Base-by-base conservation (phyloP, 2,113 vertebrate genomes). In the Ia io region DNA sequence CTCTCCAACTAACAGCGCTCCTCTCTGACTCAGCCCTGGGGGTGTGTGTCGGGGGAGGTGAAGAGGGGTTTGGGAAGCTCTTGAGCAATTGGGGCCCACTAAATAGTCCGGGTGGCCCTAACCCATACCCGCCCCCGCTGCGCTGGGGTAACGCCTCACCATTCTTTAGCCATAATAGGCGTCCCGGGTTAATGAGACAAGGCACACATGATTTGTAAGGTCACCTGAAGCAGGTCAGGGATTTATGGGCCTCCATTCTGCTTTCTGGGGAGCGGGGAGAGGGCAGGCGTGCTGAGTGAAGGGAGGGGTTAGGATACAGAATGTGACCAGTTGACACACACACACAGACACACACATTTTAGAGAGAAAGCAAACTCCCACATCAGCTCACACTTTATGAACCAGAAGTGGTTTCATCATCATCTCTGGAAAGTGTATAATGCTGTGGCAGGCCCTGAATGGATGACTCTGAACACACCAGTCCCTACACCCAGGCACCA, bases 171-270 rank as follows among this genome's bases (percentile, higher is more conserved):
- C 83, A 59, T 74, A 91, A 87, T 44, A 94, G 93, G 93, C 49
- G 0, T 28, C 73, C 37, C 1, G 32, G 78, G 77, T 93, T 93
- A 97, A 94, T 63, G 89, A 87, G 69, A 25, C 22, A 8, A 85
- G 56, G 37, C 37, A 59, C 0, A 17, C 12, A 18, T 78, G 95
- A 88, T 91, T 86, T 89, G 93, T 47, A 91, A 96, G 95, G 93
- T 93, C 94, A 95, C 87, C 94, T 86, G 74, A 85, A 69, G 25
- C 10, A n/a, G 67, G 61, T 95, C 83, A 91, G 47, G 87, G 93
- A 91, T 96, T 93, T 89, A 65, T 85, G 69, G 74, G 79, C n/a
- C 32, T 94, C 91, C 78, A 59, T 86, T 96, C 83, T 93, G 90
- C 78, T 94, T 96, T 88, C 49, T 92, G 88, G 35, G 47, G 92